Evolutionary conservation across 2,888 invertebrate genomes (phyloP), one percentile per base, ranked within the genome.

Genomic region (Artemia sinica): DNA sequence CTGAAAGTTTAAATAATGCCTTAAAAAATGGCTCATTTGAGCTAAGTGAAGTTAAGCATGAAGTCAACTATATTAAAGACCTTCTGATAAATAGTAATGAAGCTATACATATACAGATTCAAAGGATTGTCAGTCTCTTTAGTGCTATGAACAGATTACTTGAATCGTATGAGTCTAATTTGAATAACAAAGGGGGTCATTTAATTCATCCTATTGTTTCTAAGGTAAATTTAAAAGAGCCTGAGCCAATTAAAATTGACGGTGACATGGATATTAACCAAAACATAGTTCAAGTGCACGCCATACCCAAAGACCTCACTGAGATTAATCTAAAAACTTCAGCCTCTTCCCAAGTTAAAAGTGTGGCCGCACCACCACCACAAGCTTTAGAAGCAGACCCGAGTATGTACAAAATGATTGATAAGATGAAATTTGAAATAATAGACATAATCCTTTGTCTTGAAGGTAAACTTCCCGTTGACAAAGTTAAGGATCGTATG

Each of bases 401-500:
- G 8, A 11, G 10, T 28, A n/a, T 58, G 63, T 28, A 58, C 63
- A 58, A 58, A 28, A 58, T 28, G 14, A 58, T 58, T 28, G 63
- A 58, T 28, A 58, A 58, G 63, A n/a, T 58, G 28, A 58, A 28
- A 58, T 18, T 18, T 28, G 63, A 58, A 8, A 58, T 58, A 18
- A 18, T 58, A 9, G 63, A 58, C n/a, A 18, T 28, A 58, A 28
- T 58, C 63, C 63, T 18, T 1, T 58, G 63, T 28, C 63, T 58
- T 9, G 63, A 58, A 28, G 63, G 63, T 28, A n/a, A 28, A n/a
- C 63, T 58, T 9, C 63, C 63, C 1, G 14, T 58, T 28, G 63
- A 58, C 28, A 58, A 58, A 28, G 63, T 58, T 58, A 58, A n/a
- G 28, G 28, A 58, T 8, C 63, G 63, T 28, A 58, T 58, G 63